Percentiles rank a stretch among this genome's conserved stretches.
These are phyloP conservation scores for Drosophila atripex DNA, from an alignment of 2,888 invertebrate genomes.

Conservation along the genomic window DNA sequence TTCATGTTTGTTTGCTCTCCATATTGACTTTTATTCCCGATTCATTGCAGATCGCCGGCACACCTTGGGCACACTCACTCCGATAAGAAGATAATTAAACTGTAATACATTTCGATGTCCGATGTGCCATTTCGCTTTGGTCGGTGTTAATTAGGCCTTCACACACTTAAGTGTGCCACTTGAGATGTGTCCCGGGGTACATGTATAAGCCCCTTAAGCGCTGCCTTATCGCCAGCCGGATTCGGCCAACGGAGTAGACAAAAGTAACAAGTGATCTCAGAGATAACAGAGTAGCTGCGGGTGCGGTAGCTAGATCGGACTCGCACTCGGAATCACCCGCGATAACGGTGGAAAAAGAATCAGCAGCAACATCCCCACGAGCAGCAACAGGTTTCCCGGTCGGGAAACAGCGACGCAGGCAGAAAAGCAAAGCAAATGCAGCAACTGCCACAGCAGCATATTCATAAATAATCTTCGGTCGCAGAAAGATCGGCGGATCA, in stretches of 20 bases:
- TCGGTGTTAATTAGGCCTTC: slow-evolving; percentile 71
- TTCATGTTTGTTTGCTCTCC: slow-evolving; percentile 3
- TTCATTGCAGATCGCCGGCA: slow-evolving; percentile 19
- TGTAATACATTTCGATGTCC: slow-evolving; percentile 60
- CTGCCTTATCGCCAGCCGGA: slow-evolving; percentile 47
- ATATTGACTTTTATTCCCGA: slow-evolving; percentile 13
- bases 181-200: slow-evolving; percentile 41
- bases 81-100: slow-evolving; percentile 69
- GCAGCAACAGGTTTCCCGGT: slow-evolving; percentile 31
- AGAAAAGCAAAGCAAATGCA: slow-evolving; percentile 1
- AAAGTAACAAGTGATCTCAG: slow-evolving; percentile 34
- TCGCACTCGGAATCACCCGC: slow-evolving; percentile 28
- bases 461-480: slow-evolving; percentile 38
- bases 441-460: slow-evolving; percentile 30
- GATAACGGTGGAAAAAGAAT: slow-evolving; percentile 29
- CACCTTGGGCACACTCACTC: slow-evolving; percentile 6
- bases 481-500: slow-evolving; percentile 31
- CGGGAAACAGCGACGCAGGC: slow-evolving; percentile 27
- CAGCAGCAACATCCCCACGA: slow-evolving; percentile 3
- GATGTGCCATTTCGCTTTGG: slow-evolving; percentile 36
- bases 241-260: slow-evolving; percentile 33
- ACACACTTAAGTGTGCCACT: slow-evolving; percentile 71
- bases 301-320: slow-evolving; percentile 20
- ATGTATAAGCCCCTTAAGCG: slow-evolving; percentile 14
- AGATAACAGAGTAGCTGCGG: slow-evolving; percentile 22